Evolutionary conservation across 2,113 vertebrate genomes (phyloP).

Genomic region (Cephalopholis sonnerati): DNA sequence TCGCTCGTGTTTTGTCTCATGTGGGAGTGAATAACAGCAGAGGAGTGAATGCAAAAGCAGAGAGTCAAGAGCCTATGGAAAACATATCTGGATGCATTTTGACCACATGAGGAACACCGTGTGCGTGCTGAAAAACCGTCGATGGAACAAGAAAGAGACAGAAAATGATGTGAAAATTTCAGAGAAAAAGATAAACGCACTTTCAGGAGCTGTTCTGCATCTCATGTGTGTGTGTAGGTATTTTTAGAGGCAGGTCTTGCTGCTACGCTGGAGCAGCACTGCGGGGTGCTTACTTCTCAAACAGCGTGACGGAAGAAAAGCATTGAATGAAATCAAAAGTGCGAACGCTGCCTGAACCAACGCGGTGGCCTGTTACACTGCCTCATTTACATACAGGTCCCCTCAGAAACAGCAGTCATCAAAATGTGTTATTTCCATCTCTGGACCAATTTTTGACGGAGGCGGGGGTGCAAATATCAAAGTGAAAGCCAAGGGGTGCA

Average conservation of each 20-base stretch:
- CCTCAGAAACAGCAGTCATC: conserved; percentile 33
- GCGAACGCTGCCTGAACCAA: conserved; percentile 37
- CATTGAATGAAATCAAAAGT: conserved; percentile 56
- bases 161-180: background rate
- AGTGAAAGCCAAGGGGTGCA: conserved; percentile 27
- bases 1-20: conserved; percentile 13
- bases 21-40: background rate
- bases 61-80: background rate
- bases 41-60: background rate
- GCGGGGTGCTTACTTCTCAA: conserved; percentile 64
- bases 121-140: background rate
- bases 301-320: conserved; percentile 39
- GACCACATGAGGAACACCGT: conserved; percentile 9
- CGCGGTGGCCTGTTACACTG: conserved; percentile 17
- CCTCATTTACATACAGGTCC: conserved; percentile 34
- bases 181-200: conserved; percentile 11
- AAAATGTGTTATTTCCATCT: conserved; percentile 44
- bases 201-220: conserved; percentile 49
- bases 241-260: conserved; percentile 73
- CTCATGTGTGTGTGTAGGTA: conserved; percentile 58
- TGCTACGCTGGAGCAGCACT: conserved; percentile 48
- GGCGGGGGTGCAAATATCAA: conserved; percentile 10
- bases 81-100: background rate
- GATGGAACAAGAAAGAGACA: background rate
- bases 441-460: conserved; percentile 5